Base-by-base conservation (phyloP, 2,113 vertebrate genomes). In the Vireo altiloquus region DNA sequence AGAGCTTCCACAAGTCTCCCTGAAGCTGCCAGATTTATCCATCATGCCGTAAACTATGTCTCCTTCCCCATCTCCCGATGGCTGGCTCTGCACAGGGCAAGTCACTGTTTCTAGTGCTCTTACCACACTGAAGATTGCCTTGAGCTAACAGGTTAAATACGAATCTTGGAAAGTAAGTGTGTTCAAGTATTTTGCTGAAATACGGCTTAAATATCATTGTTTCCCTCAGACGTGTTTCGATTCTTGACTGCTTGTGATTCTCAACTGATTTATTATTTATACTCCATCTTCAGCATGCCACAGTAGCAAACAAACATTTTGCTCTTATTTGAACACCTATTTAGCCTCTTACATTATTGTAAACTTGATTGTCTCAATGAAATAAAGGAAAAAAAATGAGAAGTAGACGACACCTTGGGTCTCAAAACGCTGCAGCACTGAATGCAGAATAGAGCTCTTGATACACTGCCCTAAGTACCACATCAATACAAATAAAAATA, bases 191-290 rank as follows among this genome's bases (percentile, higher is more conserved):
- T 92, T 80, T 76, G n/a, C 28, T 82, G 46, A 76, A 79, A 40
- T 9, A 31, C 37, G 27, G 23, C 20, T 82, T 80, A 72, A 64
- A 72, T 57, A 69, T 49, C 0, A 68, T 63, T 75, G 5, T 57
- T 90, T 93, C 66, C 70, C 11, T 8, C 7, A 21, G 49, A 53
- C 7, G 23, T 33, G 39, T 33, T 93, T 53, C 82, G 50, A 30
- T 82, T 88, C 33, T 69, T 86, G 49, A 46, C 46, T 80, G 25
- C 42, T 54, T 49, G 35, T n/a, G 35, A 46, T 46, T 82, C 47
- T 68, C 31, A 49, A 28, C 7, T 49, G 56, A 60, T 79, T 87
- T 69, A 53, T 95, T 93, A 88, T 83, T 93, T 89, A 63, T 81
- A 61, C 54, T 80, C 27, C 27, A 61, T 14, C 31, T 90, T 72